Conservation (phyloP, 1,140 invertebrate species). For the Drosophila malerkotliana region DNA sequence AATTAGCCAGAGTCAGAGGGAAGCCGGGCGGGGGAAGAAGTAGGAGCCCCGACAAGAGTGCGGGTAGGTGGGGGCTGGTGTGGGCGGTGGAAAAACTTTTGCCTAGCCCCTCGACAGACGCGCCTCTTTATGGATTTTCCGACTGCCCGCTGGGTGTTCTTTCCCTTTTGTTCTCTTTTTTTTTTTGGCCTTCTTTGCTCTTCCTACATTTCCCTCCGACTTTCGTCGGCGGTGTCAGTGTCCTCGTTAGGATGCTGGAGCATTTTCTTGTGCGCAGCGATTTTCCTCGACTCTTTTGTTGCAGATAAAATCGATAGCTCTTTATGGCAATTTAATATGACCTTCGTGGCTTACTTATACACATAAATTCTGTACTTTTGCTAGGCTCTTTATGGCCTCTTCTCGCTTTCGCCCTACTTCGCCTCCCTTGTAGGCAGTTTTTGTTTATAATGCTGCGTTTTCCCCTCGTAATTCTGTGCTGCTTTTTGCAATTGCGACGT, state of each 20-base stretch:
- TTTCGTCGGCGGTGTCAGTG: constrained; percentile 70
- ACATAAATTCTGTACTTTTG: constrained; percentile 53
- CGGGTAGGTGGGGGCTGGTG: constrained; percentile 2
- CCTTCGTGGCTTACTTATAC: constrained; percentile 81
- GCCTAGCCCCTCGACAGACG: constrained; percentile 22
- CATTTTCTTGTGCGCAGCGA: constrained; percentile 78
- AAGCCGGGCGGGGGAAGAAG: background rate
- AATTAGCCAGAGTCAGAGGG: constrained; percentile 61
- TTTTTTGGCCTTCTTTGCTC: constrained; percentile 6
- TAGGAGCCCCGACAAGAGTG: background rate
- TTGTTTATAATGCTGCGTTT: constrained; percentile 55
- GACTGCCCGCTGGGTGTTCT: constrained; percentile 49
- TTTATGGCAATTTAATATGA: constrained; percentile 84
- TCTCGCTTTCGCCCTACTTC: constrained; percentile 9
- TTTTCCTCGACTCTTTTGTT: constrained; percentile 75
- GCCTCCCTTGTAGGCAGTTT: constrained; percentile 60
- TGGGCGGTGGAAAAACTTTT: constrained; percentile 45
- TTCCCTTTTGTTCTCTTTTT: constrained; percentile 20
- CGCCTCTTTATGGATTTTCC: constrained; percentile 77
- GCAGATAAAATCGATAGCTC: constrained; percentile 83
- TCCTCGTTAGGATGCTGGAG: constrained; percentile 75
- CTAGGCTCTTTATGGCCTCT: constrained; percentile 53
- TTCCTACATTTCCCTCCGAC: constrained; percentile 1
- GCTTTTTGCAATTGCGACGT: constrained; percentile 41
- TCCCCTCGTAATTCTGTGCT: constrained; percentile 41